Evolutionary conservation across 2,797 vertebrate genomes (phyloP).

Genomic region (Austrolebias charrua): DNA sequence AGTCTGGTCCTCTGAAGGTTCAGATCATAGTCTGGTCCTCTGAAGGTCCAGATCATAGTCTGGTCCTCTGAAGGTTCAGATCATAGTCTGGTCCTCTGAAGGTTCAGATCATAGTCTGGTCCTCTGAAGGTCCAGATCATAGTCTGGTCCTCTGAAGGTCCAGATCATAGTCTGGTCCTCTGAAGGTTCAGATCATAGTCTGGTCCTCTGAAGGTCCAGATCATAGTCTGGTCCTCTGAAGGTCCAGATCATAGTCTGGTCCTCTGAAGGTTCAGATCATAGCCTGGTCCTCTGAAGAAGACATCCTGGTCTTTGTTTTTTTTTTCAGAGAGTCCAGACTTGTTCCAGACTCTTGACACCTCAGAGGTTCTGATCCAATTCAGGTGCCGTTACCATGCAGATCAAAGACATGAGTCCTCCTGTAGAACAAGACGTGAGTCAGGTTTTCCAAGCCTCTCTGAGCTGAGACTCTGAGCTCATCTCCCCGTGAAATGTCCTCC

Average conservation of each 20-base stretch:
- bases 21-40: too few relatives aligned
- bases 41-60: too few relatives aligned
- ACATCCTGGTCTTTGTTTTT: slow-evolving; percentile 21
- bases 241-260: not conserved
- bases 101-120: too few relatives aligned
- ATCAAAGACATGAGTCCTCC: not conserved
- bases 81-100: not conserved
- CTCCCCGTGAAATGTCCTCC: too few relatives aligned
- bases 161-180: too few relatives aligned
- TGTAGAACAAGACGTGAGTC: slow-evolving; percentile 17
- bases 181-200: too few relatives aligned
- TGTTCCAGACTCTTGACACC: slow-evolving; percentile 39
- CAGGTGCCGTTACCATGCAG: slow-evolving; percentile 10
- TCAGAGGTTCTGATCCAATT: slow-evolving; percentile 41
- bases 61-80: too few relatives aligned
- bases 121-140: too few relatives aligned
- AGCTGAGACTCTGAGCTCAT: slow-evolving; percentile 2
- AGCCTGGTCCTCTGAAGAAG: not conserved
- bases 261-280: not conserved
- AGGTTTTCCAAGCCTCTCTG: slow-evolving; percentile 16
- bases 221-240: too few relatives aligned
- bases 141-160: too few relatives aligned
- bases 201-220: too few relatives aligned
- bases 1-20: too few relatives aligned
- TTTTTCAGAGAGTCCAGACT: slow-evolving; percentile 11